Evolutionary conservation across 2,888 invertebrate genomes (phyloP).

Genomic region (Erebia ligea): DNA sequence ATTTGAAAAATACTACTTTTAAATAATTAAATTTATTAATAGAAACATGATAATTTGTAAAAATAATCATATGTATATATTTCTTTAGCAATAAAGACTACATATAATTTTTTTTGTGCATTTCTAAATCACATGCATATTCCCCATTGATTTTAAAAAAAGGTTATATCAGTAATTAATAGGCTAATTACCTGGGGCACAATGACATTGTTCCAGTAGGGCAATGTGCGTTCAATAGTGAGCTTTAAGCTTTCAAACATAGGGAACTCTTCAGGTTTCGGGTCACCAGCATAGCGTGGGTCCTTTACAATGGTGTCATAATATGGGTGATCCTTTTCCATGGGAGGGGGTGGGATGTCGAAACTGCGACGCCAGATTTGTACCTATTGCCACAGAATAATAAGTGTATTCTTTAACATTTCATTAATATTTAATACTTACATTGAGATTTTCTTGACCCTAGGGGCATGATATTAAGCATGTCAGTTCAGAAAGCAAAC

Average conservation of each 20-base stretch:
- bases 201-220: slow-evolving; percentile 93
- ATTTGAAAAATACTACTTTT: no score
- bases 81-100: no score
- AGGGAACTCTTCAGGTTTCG: slow-evolving; percentile 90
- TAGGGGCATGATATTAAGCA: no score
- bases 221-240: slow-evolving; percentile 91
- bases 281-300: slow-evolving; percentile 87
- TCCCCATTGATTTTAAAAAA: no score
- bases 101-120: no score
- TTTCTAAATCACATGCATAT: no score
- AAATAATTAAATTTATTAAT: no score
- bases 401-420: neutral
- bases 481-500: no score
- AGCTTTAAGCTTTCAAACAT: slow-evolving; percentile 92
- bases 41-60: no score
- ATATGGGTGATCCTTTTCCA: slow-evolving; percentile 89
- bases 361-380: slow-evolving; percentile 94
- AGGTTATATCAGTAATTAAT: neutral
- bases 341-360: slow-evolving; percentile 91
- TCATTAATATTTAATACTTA: neutral
- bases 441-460: no score
- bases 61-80: no score
- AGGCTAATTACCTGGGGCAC: slow-evolving; percentile 83
- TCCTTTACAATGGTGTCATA: slow-evolving; percentile 90
- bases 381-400: slow-evolving; percentile 75